Evolutionary conservation across 2,888 invertebrate species (phyloP).

Genomic region (Lasioglossum lativentre): DNA sequence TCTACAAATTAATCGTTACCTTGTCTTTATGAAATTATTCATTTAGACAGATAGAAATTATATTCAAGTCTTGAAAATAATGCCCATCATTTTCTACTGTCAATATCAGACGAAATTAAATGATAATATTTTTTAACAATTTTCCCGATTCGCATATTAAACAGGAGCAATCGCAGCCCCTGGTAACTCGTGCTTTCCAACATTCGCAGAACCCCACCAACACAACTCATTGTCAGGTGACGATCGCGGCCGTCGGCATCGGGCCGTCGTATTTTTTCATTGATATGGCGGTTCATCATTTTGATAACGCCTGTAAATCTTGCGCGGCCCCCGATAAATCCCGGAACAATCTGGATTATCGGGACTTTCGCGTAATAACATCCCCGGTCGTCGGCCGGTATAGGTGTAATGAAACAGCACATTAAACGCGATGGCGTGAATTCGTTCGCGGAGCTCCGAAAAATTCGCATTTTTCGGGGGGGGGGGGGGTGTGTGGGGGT

Average conservation of each 20-base stretch:
- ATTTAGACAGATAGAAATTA: too few species aligned
- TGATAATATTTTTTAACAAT: not conserved
- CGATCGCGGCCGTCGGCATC: not conserved
- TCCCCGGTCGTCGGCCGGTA: not conserved
- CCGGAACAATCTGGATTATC: slow-evolving; percentile 13
- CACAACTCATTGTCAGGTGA: not conserved
- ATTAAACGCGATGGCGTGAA: slow-evolving; percentile 1
- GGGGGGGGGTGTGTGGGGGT: not conserved
- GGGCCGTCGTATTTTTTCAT: not conserved
- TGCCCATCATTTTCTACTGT: too few species aligned
- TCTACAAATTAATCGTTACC: too few species aligned
- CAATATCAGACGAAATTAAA: not conserved
- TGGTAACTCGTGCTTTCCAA: not conserved
- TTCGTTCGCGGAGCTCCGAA: slow-evolving; percentile 6
- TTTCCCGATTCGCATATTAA: not conserved
- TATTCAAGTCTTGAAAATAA: too few species aligned
- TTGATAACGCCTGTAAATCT: slow-evolving; percentile 12
- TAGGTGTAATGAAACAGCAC: slow-evolving; percentile 4
- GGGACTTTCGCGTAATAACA: not conserved
- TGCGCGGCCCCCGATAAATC: slow-evolving; percentile 1
- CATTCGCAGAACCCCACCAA: not conserved
- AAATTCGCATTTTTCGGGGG: slow-evolving; percentile 30
- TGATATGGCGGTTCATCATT: slow-evolving; percentile 11
- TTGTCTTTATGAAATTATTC: too few species aligned
- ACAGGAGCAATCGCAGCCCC: not conserved